phyloP scores from a whole-genome alignment of 2,888 invertebrate genomes.

The Orthosia incerta region DNA sequence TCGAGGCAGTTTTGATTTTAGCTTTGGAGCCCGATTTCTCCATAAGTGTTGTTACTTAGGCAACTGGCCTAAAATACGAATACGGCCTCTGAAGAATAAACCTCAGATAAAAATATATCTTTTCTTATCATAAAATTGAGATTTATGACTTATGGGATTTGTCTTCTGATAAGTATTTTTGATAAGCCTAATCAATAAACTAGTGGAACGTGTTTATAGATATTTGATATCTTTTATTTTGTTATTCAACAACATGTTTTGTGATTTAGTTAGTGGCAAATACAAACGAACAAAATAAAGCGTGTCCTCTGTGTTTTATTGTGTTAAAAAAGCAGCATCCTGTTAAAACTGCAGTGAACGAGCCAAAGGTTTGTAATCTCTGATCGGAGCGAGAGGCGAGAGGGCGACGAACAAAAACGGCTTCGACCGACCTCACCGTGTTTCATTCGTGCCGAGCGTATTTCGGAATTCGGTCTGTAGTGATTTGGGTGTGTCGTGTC shows the following conservation, averaged over 20 bases:
- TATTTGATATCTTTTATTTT: conserved; percentile 39
- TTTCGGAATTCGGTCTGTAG: conserved; percentile 83
- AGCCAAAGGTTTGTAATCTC: conserved; percentile 76
- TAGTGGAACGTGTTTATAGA: conserved; percentile 18
- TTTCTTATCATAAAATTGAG: conserved; percentile 16
- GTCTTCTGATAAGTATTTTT: conserved; percentile 29
- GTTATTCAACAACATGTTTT: conserved; percentile 18
- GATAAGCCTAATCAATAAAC: conserved; percentile 32
- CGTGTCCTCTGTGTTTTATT: neutral
- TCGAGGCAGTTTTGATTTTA: too few species aligned
- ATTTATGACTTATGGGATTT: conserved; percentile 18
- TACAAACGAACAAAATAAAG: neutral
- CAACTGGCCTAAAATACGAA: too few species aligned
- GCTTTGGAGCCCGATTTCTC: too few species aligned
- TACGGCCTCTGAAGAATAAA: neutral
- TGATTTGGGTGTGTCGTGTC: conserved; percentile 88
- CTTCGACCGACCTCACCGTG: conserved; percentile 79
- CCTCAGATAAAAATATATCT: conserved; percentile 10
- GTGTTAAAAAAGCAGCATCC: neutral
- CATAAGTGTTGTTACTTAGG: too few species aligned
- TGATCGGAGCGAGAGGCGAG: conserved; percentile 84
- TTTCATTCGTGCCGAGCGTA: conserved; percentile 79
- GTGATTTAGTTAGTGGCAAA: neutral
- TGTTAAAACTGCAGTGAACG: conserved; percentile 10
- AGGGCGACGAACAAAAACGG: conserved; percentile 85